Base-by-base conservation (phyloP, 1,140 invertebrate species). In the Polypedilum pembai region DNA sequence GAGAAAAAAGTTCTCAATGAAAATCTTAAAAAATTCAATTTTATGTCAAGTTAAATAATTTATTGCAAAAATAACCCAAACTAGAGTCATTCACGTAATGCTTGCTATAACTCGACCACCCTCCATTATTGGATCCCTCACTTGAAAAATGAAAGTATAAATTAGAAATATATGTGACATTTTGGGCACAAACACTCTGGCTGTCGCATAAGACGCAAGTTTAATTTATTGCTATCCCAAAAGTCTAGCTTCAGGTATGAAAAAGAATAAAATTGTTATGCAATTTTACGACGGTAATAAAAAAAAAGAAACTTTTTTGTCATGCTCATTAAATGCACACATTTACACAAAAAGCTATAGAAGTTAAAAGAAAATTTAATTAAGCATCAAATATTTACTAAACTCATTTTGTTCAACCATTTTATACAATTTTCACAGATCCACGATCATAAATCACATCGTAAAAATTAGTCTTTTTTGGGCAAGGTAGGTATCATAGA, bases 251-350 rank as follows among this genome's bases (percentile, higher is more conserved):
- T 12, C 45, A 33, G 24, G 24, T 33, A n/a, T 56, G 45, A 56
- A 56, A 56, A 56, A 56, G n/a, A 69, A 69, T 69, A 10, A 69
- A 69, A 69, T 18, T 69, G 65, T 69, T 69, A 10, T 21, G 65
- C 65, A 69, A 69, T 69, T 69, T 69, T 69, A 69, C 20, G 65
- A 69, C 65, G 45, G 45, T n/a, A 56, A 56, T 56, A 56, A 56
- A 12, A n/a, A 12, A 56, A 56, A 45, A 45, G 10, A 41, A 41
- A 41, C 10, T 10, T 45, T 56, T 56, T 56, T 12, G 12, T 56
- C n/a, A 56, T 56, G 45, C n/a, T 56, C 45, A n/a, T 56, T 56
- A 33, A 33, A 33, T 33, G 24, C 24, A 33, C 24, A 33, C 24
- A 33, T 5, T 3, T 5, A 33, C 24, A 33, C 5, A 33, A 33